These are phyloP conservation scores for Drosophila helvetica DNA, from an alignment of 2,888 invertebrate genomes.

Conservation along the genomic window DNA sequence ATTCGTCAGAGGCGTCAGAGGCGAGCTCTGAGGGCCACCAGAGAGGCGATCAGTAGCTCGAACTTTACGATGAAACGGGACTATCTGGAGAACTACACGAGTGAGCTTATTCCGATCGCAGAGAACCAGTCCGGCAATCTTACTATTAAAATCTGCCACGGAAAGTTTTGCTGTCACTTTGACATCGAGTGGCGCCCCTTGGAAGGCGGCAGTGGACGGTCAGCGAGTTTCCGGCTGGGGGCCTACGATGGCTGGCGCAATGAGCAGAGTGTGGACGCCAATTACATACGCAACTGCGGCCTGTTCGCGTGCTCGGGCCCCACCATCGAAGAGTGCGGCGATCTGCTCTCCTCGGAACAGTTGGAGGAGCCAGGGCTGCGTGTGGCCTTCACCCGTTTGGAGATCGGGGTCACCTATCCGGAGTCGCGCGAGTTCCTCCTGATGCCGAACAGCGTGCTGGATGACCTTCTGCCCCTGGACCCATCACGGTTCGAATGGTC, in stretches of 20 bases:
- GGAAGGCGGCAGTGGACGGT: background rate
- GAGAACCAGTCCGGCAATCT: constrained; percentile 5
- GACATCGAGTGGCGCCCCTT: constrained; percentile 54
- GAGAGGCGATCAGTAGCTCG: background rate
- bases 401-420: constrained; percentile 65
- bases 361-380: constrained; percentile 18
- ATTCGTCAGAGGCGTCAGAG: background rate
- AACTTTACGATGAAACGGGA: constrained; percentile 71
- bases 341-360: constrained; percentile 41
- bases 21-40: background rate
- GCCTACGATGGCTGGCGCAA: constrained; percentile 84
- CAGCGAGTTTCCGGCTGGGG: constrained; percentile 82
- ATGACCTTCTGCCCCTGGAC: constrained; percentile 69
- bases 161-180: constrained; percentile 75
- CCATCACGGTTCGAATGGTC: constrained; percentile 71
- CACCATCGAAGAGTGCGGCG: constrained; percentile 70
- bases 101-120: constrained; percentile 28
- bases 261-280: constrained; percentile 79
- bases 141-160: constrained; percentile 44
- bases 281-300: constrained; percentile 84
- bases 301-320: constrained; percentile 83
- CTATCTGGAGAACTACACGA: constrained; percentile 60
- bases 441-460: constrained; percentile 73
- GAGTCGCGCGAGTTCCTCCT: constrained; percentile 60
- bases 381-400: constrained; percentile 60